Conservation (phyloP, 2,888 invertebrate species). For the Pseudococcus viburni region DNA sequence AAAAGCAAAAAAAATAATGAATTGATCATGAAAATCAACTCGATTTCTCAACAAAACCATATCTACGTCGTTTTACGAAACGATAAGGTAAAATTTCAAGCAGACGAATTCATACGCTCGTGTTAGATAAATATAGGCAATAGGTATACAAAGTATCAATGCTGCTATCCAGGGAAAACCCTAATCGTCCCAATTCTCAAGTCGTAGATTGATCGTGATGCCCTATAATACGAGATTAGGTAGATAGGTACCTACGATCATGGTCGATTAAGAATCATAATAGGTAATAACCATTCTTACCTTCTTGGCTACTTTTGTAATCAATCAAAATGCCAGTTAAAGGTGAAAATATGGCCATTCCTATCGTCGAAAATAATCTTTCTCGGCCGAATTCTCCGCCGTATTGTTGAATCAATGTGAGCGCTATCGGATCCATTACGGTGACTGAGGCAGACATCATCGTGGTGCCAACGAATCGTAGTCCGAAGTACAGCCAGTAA, state of each 20-base stretch:
- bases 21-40: too few relatives aligned
- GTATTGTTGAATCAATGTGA: conserved; percentile 87
- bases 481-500: conserved; percentile 86
- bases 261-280: conserved; percentile 5
- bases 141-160: too few relatives aligned
- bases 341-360: conserved; percentile 87
- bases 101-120: too few relatives aligned
- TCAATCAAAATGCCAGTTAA: conserved; percentile 86
- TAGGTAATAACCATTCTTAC: conserved; percentile 67
- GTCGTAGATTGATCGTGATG: too few relatives aligned
- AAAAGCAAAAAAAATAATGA: too few relatives aligned
- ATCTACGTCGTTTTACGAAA: too few relatives aligned
- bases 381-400: conserved; percentile 88
- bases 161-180: too few relatives aligned
- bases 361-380: conserved; percentile 84
- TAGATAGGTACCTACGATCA: background rate
- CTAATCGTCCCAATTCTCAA: too few relatives aligned
- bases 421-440: conserved; percentile 89
- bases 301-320: conserved; percentile 75
- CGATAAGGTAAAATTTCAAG: too few relatives aligned
- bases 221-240: too few relatives aligned
- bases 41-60: too few relatives aligned
- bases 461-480: conserved; percentile 85
- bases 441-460: conserved; percentile 89
- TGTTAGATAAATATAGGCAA: too few relatives aligned